A percentile compares a stretch with the other conserved stretches of the same genome.
Conservation (phyloP, 2,113 vertebrate species). For the Myiozetetes cayanensis region DNA sequence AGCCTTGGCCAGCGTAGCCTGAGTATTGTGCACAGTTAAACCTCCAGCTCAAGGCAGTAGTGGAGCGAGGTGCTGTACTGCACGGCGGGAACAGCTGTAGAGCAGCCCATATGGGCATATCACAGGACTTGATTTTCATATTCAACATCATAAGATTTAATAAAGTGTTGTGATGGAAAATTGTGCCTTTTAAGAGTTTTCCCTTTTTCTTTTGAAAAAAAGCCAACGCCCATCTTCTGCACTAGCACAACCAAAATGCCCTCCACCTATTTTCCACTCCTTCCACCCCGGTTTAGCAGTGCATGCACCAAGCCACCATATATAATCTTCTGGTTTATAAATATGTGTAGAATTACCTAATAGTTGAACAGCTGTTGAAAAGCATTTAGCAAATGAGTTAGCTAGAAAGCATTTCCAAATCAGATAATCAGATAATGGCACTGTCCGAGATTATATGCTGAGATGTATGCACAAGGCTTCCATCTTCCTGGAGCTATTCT, state of each 20-base stretch:
- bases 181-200: not conserved
- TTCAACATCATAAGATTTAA: not conserved
- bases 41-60: not conserved
- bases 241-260: not conserved
- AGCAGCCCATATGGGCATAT: not conserved
- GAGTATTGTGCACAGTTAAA: not conserved
- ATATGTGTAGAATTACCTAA: constrained; percentile 5
- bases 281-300: not conserved
- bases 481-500: not conserved
- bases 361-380: constrained; percentile 41
- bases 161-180: not conserved
- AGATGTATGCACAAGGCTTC: not conserved
- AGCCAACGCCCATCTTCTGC: not conserved
- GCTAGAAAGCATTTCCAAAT: constrained; percentile 1
- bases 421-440: constrained; percentile 29
- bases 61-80: not conserved
- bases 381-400: constrained; percentile 50
- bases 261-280: not conserved
- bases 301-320: not conserved
- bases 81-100: not conserved
- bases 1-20: not conserved
- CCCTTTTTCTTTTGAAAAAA: not conserved
- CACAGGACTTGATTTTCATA: not conserved
- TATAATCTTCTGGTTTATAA: not conserved
- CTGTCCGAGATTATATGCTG: not conserved